These are phyloP conservation scores for Alethe diademata DNA, from an alignment of 2,113 vertebrate genomes.

Conservation along the genomic window DNA sequence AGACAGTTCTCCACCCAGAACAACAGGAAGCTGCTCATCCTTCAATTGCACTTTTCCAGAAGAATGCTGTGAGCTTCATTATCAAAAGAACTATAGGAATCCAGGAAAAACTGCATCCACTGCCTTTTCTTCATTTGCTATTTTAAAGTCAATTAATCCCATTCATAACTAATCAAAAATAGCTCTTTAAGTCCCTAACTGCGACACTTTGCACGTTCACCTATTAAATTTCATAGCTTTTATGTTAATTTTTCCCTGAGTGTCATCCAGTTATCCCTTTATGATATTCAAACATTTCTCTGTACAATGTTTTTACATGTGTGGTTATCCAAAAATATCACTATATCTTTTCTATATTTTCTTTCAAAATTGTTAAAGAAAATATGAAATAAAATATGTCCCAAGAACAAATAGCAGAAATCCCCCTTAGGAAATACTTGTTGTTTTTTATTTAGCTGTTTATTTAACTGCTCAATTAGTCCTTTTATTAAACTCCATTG, in stretches of 20 bases:
- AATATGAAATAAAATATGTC: neutral
- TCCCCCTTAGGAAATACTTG: neutral
- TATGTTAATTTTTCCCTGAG: neutral
- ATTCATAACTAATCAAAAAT: neutral
- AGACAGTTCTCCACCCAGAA: neutral
- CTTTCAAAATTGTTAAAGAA: neutral
- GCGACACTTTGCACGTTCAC: neutral
- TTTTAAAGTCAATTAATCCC: neutral
- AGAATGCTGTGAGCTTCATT: neutral
- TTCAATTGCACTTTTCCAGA: neutral
- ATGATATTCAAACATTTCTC: neutral
- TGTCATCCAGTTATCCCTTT: neutral
- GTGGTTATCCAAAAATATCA: neutral
- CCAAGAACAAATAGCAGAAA: neutral
- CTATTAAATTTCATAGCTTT: neutral
- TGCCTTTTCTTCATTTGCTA: neutral
- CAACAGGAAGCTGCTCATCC: rapidly evolving
- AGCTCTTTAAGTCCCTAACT: neutral
- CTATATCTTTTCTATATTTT: neutral
- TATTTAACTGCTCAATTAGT: neutral
- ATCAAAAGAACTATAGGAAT: neutral
- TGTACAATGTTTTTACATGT: neutral
- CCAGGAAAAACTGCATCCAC: neutral
- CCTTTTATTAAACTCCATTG: neutral
- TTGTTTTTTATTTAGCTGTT: neutral